These are phyloP conservation scores for Lutjanus campechanus DNA, from an alignment of 2,797 vertebrate species.

Conservation along the genomic window DNA sequence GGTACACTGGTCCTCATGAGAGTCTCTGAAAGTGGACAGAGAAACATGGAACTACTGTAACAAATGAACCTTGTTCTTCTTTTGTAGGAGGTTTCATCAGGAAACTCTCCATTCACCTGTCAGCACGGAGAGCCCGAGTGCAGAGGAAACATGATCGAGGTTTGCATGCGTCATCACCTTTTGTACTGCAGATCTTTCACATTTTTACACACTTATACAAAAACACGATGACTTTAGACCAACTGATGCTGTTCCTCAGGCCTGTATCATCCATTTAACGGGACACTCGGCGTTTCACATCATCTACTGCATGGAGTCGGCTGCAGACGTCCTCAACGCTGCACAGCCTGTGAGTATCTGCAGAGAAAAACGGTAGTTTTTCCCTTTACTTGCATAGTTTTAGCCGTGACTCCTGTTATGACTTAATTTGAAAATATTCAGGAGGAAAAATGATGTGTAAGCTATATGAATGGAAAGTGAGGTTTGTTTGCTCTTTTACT, in stretches of 20 bases:
- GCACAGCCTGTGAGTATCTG: constrained; percentile 76
- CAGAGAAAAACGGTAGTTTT: not conserved
- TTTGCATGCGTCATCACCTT: constrained; percentile 56
- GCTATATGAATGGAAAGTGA: not conserved
- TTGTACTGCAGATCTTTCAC: not conserved
- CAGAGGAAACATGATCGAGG: constrained; percentile 90
- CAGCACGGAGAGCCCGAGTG: constrained; percentile 91
- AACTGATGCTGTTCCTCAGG: constrained; percentile 71
- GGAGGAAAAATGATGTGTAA: not conserved
- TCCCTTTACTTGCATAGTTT: not conserved
- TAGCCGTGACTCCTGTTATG: not conserved
- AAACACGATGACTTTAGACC: not conserved
- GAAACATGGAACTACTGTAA: not conserved
- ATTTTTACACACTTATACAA: not conserved
- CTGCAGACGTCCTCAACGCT: constrained; percentile 70
- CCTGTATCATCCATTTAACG: constrained; percentile 85
- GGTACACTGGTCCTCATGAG: constrained; percentile 39
- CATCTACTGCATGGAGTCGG: constrained; percentile 90
- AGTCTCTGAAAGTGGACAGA: not conserved
- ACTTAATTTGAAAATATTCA: not conserved
- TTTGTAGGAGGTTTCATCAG: constrained; percentile 77
- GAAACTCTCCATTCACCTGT: constrained; percentile 85
- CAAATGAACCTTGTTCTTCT: not conserved
- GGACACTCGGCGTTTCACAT: constrained; percentile 73
- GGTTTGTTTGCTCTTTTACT: no score